Evolutionary conservation across 2,113 vertebrate species (phyloP).

Genomic region (Balaeniceps rex): DNA sequence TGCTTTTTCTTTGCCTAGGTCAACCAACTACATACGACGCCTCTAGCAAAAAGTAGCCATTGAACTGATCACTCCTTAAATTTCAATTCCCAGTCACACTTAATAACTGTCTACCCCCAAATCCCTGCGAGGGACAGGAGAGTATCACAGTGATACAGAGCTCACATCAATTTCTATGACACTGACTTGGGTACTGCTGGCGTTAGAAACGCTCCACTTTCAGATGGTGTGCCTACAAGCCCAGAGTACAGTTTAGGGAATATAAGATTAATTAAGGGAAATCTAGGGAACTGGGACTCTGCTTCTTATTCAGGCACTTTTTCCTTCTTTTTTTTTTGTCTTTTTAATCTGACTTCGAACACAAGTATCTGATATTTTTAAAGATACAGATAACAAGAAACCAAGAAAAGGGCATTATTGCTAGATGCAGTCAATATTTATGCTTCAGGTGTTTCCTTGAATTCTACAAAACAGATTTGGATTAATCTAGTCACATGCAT

Average conservation of each 20-base stretch:
- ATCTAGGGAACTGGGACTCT: background rate
- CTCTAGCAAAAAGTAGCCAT: slow-evolving; percentile 42
- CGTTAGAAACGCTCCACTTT: background rate
- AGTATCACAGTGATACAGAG: slow-evolving; percentile 7
- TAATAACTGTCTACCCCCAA: slow-evolving; percentile 51
- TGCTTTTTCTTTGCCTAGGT: slow-evolving; percentile 41
- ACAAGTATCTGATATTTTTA: background rate
- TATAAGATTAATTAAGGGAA: background rate
- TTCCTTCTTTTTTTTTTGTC: background rate
- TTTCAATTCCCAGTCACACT: slow-evolving; percentile 58
- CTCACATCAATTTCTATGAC: slow-evolving; percentile 21
- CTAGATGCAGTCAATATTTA: background rate
- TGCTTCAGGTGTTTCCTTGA: background rate
- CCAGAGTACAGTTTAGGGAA: background rate
- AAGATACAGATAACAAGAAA: background rate
- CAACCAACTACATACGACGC: slow-evolving; percentile 24
- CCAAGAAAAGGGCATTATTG: background rate
- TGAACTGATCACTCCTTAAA: slow-evolving; percentile 57
- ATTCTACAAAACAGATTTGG: background rate
- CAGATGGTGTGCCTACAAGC: background rate
- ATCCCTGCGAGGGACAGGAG: slow-evolving; percentile 30
- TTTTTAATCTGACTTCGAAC: background rate
- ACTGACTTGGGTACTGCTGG: background rate
- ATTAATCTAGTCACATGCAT: background rate
- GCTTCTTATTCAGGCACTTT: background rate